Conservation (phyloP, 1,140 invertebrate species). For the Drosophila sp. region DNA sequence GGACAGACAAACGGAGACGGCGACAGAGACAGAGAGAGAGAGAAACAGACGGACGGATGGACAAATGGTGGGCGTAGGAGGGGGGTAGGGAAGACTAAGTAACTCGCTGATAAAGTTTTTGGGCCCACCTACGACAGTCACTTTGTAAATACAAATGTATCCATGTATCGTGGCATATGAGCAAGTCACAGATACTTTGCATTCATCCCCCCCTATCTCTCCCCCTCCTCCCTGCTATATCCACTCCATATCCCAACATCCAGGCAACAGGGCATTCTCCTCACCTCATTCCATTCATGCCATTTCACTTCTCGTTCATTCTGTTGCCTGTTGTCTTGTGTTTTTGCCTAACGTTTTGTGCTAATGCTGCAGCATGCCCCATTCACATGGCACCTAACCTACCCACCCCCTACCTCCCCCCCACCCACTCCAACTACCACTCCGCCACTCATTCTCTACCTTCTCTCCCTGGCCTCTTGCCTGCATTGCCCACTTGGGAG, state of each 20-base stretch:
- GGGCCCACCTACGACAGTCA: constrained; percentile 28
- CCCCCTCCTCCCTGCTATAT: background rate
- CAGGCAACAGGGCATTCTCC: constrained; percentile 25
- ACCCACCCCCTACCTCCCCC: background rate
- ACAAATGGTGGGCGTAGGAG: constrained; percentile 28
- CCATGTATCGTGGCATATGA: constrained; percentile 52
- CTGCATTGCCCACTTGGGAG: constrained; percentile 47
- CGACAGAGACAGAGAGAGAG: background rate
- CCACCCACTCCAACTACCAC: background rate
- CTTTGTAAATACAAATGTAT: constrained; percentile 18
- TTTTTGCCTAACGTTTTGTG: constrained; percentile 50
- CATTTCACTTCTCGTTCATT: constrained; percentile 40
- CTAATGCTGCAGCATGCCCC: constrained; percentile 69
- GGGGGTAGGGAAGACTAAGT: constrained; percentile 16
- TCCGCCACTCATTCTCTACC: background rate
- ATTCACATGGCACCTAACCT: constrained; percentile 26
- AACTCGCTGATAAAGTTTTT: constrained; percentile 73
- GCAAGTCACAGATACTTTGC: constrained; percentile 32
- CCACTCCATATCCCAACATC: constrained; percentile 15
- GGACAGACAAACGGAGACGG: background rate
- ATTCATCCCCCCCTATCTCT: background rate
- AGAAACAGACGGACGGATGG: background rate
- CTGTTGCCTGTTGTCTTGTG: constrained; percentile 13
- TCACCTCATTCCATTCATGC: background rate
- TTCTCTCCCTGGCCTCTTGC: background rate